Base-by-base conservation (phyloP, 2,888 invertebrate genomes). In the Galerucella nymphaeae region DNA sequence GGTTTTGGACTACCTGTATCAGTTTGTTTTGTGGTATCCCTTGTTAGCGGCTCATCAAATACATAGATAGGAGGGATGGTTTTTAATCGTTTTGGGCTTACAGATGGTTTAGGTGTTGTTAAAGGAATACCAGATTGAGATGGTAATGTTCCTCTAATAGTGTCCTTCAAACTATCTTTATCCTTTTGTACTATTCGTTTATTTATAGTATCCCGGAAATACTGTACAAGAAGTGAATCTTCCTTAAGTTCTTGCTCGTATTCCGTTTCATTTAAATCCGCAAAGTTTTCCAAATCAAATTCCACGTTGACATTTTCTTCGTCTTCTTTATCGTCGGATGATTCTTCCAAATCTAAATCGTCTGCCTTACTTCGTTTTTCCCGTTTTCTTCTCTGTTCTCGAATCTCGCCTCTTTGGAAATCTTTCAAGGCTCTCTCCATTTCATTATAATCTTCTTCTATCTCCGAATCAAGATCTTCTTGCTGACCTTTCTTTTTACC, bases 61-160 rank as follows among this genome's bases (percentile, higher is more conserved):
- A 71, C 76, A 57, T 74, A 75, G 2, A 75, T 50, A 20, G 58
- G 75, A 11, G 78, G 78, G 11, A 78, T 63, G 6, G 73, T 76
- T 59, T 61, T 66, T 2, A 72, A 65, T 58, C 81, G 64, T 58
- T 67, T 78, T 1, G 81, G 81, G 55, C 70, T 74, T n/a, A 76
- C 71, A 13, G 78, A 77, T 2, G 72, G 71, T 41, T 71, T 79
- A 1, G 81, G 80, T 9, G 78, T 80, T 9, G 80, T 79, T 8
- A 80, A 70, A 13, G 80, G 81, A 64, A 81, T 75, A 16, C 78
- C 78, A 3, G 71, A 69, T 23, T 66, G 50, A 0, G 78, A 79
- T 14, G 80, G 78, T 53, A 76, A 62, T 10, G 66, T 58, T 10
- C 61, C 48, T n/a, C 41, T n/a, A 2, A 66, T 58, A n/a, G 11